Evolutionary conservation across 2,888 invertebrate genomes (phyloP).

Genomic region (Agrochola macilenta): DNA sequence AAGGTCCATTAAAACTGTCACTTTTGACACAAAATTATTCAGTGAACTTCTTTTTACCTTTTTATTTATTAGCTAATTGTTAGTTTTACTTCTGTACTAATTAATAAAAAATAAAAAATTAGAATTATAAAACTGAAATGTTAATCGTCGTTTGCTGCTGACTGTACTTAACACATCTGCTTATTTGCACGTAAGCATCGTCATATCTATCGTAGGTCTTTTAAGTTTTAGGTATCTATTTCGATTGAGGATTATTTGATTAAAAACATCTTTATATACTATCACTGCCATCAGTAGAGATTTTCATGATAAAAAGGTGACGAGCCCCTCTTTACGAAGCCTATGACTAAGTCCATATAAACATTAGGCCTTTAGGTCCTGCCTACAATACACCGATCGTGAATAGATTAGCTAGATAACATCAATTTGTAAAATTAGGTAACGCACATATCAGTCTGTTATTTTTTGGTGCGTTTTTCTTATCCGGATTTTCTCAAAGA

Average conservation of each 20-base stretch:
- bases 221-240: background rate
- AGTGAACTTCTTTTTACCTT: background rate
- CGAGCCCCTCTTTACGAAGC: background rate
- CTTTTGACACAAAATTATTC: background rate
- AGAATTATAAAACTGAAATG: background rate
- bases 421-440: constrained; percentile 8
- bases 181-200: background rate
- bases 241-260: constrained; percentile 14
- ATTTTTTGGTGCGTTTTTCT: background rate
- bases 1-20: background rate
- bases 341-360: constrained; percentile 1
- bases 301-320: background rate
- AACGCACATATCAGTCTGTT: too few relatives aligned
- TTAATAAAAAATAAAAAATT: background rate
- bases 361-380: background rate
- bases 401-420: constrained; percentile 1
- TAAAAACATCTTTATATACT: constrained; percentile 6
- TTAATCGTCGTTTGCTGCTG: background rate
- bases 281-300: constrained; percentile 10
- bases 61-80: background rate
- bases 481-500: background rate
- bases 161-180: background rate
- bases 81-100: background rate
- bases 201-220: background rate
- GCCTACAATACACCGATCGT: background rate